Evolutionary conservation across 1,140 invertebrate genomes (phyloP).

Genomic region (Caenorhabditis brenneri): DNA sequence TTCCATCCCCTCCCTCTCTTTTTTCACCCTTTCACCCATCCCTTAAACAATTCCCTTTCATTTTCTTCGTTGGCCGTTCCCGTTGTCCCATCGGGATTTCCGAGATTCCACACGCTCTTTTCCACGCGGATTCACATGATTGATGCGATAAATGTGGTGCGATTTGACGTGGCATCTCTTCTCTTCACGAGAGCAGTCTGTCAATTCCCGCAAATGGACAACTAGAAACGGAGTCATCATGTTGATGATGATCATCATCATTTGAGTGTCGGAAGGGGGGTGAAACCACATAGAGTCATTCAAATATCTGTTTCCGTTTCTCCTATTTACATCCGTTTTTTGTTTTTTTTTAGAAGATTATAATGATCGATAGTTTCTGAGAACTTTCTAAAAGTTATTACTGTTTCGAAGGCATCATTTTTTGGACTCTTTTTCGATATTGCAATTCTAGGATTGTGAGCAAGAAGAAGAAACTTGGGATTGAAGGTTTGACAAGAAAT

Average conservation of each 20-base stretch:
- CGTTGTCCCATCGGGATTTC: slow-evolving; percentile 12
- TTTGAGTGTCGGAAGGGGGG: background rate
- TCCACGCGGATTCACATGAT: slow-evolving; percentile 40
- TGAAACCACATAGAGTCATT: background rate
- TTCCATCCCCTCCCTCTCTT: background rate
- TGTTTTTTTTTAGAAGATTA: background rate
- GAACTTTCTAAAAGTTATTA: background rate
- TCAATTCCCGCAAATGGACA: background rate
- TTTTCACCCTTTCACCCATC: background rate
- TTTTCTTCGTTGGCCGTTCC: slow-evolving; percentile 20
- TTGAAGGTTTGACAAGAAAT: too few species aligned
- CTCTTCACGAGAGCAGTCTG: slow-evolving; percentile 1
- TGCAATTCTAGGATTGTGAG: too few species aligned
- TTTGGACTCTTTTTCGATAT: too few species aligned
- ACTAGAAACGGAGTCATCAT: background rate
- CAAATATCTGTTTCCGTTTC: slow-evolving; percentile 30
- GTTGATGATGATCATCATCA: background rate
- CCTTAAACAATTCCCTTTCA: background rate
- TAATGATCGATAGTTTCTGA: too few species aligned
- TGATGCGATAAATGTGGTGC: slow-evolving; percentile 42
- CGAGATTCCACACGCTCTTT: slow-evolving; percentile 14
- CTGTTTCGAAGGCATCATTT: too few species aligned
- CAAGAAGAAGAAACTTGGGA: too few species aligned
- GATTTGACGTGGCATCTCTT: slow-evolving; percentile 34
- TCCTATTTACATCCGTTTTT: background rate